These are phyloP conservation scores for Crematogaster levior DNA, from an alignment of 2,888 invertebrate genomes.

Conservation along the genomic window DNA sequence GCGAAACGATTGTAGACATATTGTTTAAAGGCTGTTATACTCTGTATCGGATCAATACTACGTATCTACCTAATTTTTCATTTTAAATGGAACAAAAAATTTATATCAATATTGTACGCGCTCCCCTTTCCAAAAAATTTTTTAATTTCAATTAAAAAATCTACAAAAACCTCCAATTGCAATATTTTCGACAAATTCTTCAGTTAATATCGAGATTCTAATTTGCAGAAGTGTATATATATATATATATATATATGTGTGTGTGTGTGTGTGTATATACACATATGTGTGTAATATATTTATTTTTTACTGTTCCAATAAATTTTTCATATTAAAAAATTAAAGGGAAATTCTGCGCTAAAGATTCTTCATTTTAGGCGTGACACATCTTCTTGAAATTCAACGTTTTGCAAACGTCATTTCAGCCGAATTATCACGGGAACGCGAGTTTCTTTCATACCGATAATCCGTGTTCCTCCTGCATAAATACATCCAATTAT, in stretches of 20 bases:
- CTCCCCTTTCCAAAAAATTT: not conserved
- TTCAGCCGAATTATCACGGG: slow-evolving; percentile 5
- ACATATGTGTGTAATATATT: too few relatives aligned
- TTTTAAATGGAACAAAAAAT: not conserved
- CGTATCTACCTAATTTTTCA: not conserved
- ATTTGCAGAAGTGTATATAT: too few relatives aligned
- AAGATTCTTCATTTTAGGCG: not conserved
- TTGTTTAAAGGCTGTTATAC: not conserved
- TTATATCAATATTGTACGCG: not conserved
- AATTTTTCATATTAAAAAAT: not conserved
- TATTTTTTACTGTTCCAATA: not conserved
- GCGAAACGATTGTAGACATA: not conserved
- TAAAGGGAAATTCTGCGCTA: not conserved
- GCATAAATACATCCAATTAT: slow-evolving; percentile 52
- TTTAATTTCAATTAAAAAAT: slow-evolving; percentile 15
- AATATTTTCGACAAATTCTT: slow-evolving; percentile 19
- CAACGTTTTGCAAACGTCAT: slow-evolving; percentile 21
- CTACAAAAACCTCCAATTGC: not conserved
- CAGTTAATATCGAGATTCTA: not conserved
- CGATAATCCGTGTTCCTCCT: not conserved
- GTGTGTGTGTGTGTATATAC: too few relatives aligned
- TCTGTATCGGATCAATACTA: not conserved
- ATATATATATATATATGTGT: too few relatives aligned
- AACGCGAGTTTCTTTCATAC: slow-evolving; percentile 10
- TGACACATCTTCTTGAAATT: not conserved